Base-by-base conservation (phyloP, 1,140 invertebrate species). In the Elymnias hypermnestra region DNA sequence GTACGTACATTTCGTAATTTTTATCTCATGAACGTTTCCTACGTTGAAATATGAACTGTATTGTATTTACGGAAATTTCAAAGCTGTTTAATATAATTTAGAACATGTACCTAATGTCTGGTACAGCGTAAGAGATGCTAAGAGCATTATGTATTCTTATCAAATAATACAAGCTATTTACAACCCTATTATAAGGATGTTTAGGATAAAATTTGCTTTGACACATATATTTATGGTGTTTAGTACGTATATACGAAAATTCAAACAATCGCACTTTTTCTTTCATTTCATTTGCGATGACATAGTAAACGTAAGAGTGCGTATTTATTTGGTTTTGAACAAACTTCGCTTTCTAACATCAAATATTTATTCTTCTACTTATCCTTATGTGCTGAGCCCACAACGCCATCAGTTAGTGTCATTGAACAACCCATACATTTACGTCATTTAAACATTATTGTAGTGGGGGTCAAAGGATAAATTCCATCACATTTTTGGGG, bases 311-410 rank as follows among this genome's bases (percentile, higher is more conserved):
- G 61, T 61, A 74, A 62, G 59, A 71, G 58, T 57, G 50, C 42
- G 61, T 69, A 64, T 66, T 63, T 62, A 63, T 72, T 56, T 64
- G 56, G 57, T 59, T 57, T 65, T 71, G 66, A 72, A 69, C 65
- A 76, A 78, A 78, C 72, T 67, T 72, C 74, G 64, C 82, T 85
- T 85, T 85, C 82, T 85, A 82, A 66, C 61, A 74, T 65, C 57
- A 62, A 83, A 85, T 83, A 85, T 85, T 85, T 85, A 66, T 82
- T 78, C 72, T 74, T 78, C 73, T 81, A 82, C 74, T 85, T 83
- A 83, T 74, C 76, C 75, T 76, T 66, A 69, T 62, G 57, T 63
- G 43, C 48, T 43, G 45, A 38, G 61, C 55, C 66, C 64, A 64
- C 48, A 43, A 40, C 52, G 53, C 37, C 60, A 69, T 69, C 76